Percentiles rank a stretch among this genome's conserved stretches.
These are phyloP conservation scores for Nycteola revayana DNA, from an alignment of 2,888 invertebrate genomes.

Conservation along the genomic window DNA sequence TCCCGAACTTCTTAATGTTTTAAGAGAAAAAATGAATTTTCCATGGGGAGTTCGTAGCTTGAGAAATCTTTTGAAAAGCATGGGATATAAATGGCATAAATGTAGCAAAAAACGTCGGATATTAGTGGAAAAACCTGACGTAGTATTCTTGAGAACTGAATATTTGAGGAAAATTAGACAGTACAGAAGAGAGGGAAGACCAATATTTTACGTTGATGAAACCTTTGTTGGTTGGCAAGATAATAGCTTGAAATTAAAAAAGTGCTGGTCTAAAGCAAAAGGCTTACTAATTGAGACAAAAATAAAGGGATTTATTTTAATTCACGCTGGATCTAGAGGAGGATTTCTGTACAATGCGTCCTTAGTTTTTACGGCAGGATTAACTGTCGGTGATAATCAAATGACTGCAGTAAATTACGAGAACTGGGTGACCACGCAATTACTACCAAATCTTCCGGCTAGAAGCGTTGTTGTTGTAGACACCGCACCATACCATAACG, in stretches of 20 bases:
- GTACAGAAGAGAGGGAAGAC: neutral
- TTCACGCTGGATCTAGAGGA: neutral
- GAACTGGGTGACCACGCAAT: slow-evolving; percentile 1
- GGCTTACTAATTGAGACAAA: neutral
- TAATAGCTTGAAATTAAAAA: slow-evolving; percentile 1
- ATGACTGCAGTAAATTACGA: slow-evolving; percentile 1
- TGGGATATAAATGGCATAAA: slow-evolving; percentile 4
- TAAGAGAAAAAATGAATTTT: slow-evolving; percentile 1
- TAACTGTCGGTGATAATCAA: neutral
- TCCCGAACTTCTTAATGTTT: neutral
- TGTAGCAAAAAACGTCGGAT: slow-evolving; percentile 2
- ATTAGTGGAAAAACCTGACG: slow-evolving; percentile 2
- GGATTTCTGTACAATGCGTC: neutral
- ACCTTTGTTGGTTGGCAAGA: neutral
- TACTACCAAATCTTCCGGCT: slow-evolving; percentile 1
- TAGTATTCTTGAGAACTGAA: neutral
- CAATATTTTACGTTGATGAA: slow-evolving; percentile 1
- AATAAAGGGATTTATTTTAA: neutral
- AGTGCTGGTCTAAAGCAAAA: neutral
- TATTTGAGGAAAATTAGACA: slow-evolving; percentile 3
- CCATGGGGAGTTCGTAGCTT: slow-evolving; percentile 1
- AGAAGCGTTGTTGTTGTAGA: slow-evolving; percentile 3
- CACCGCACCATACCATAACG: slow-evolving; percentile 1
- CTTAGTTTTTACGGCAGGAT: neutral
- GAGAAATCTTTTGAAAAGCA: neutral